Evolutionary conservation across 2,888 invertebrate species (phyloP).

Genomic region (Lithophane leautieri): DNA sequence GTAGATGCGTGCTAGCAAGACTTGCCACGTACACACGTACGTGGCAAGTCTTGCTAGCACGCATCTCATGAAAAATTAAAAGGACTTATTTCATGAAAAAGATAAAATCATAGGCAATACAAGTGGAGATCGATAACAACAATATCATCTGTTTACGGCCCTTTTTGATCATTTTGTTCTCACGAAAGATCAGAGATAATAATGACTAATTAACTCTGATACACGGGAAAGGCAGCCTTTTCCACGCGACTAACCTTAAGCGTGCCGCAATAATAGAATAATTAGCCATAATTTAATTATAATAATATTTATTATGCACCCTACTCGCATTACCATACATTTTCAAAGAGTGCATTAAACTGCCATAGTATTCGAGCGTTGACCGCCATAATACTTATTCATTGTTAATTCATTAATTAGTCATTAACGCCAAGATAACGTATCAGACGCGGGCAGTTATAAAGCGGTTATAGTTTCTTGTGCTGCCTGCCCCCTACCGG

Average conservation of each 20-base stretch:
- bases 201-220: slow-evolving; percentile 9
- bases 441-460: slow-evolving; percentile 23
- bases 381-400: slow-evolving; percentile 37
- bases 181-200: slow-evolving; percentile 13
- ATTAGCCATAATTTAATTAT: slow-evolving; percentile 35
- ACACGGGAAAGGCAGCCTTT: background rate
- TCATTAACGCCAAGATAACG: slow-evolving; percentile 48
- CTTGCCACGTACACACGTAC: no score
- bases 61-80: no score
- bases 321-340: slow-evolving; percentile 35
- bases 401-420: slow-evolving; percentile 60
- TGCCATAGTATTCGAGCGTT: background rate
- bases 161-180: background rate
- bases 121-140: background rate
- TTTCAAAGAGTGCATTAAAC: slow-evolving; percentile 28
- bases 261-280: slow-evolving; percentile 25
- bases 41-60: no score
- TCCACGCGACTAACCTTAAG: background rate
- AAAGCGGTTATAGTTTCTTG: slow-evolving; percentile 44
- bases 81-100: background rate
- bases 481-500: slow-evolving; percentile 31
- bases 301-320: slow-evolving; percentile 46
- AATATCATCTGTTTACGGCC: background rate
- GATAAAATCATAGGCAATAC: background rate
- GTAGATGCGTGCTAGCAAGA: no score